Conservation (phyloP, 2,888 invertebrate species). For the Conomelus anceps region DNA sequence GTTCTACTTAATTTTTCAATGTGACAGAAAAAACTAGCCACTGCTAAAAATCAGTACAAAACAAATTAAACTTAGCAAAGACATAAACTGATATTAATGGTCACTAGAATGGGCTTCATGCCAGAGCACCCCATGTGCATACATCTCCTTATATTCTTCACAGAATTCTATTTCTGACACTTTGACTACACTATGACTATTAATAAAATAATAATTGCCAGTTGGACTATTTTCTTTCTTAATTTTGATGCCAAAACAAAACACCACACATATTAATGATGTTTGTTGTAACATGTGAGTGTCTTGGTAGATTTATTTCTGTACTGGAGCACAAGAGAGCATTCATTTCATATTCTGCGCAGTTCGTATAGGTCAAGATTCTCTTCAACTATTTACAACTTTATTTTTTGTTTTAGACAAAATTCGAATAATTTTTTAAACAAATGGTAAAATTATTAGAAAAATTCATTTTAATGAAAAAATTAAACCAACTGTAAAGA, state of each 20-base stretch:
- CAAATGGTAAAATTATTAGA: too few relatives aligned
- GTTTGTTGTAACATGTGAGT: background rate
- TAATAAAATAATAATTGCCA: background rate
- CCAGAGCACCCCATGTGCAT: background rate
- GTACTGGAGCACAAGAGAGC: background rate
- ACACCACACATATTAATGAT: background rate
- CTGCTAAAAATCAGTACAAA: background rate
- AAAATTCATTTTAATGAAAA: too few relatives aligned
- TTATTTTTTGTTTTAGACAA: too few relatives aligned
- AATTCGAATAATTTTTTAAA: too few relatives aligned
- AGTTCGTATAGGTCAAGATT: background rate
- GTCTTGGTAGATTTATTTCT: background rate
- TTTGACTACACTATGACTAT: too few relatives aligned
- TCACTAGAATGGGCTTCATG: background rate
- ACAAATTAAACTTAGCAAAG: background rate
- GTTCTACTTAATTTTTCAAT: background rate
- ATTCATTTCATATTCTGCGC: background rate
- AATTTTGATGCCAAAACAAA: background rate
- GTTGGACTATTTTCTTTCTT: background rate
- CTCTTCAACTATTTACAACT: background rate
- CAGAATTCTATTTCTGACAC: background rate
- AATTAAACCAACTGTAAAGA: too few relatives aligned
- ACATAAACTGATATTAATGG: background rate
- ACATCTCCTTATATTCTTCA: background rate
- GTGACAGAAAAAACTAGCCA: background rate